phyloP scores from a whole-genome alignment of 2,113 vertebrate genomes.

The Cervus canadensis region DNA sequence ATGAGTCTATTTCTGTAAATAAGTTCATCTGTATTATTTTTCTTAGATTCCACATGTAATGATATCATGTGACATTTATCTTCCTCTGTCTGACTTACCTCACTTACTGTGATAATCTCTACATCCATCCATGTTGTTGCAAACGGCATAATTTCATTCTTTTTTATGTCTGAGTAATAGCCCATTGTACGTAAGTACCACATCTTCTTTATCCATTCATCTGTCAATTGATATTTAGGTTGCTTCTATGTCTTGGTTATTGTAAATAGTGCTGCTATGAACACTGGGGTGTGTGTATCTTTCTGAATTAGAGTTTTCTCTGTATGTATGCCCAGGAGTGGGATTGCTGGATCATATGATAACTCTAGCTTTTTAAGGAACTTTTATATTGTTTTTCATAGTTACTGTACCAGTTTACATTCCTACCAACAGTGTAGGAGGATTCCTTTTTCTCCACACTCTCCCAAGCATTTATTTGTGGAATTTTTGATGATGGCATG shows the following conservation, averaged over 20 bases:
- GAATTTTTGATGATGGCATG: background rate
- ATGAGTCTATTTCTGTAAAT: background rate
- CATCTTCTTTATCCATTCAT: background rate
- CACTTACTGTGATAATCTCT: background rate
- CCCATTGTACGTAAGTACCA: background rate
- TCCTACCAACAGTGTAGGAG: background rate
- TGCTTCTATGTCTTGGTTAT: background rate
- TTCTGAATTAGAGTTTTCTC: background rate
- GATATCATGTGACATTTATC: background rate
- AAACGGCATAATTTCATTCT: background rate
- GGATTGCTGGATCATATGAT: background rate
- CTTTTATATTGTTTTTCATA: background rate
- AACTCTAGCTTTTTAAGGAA: background rate
- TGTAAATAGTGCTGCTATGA: background rate
- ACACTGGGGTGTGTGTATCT: background rate
- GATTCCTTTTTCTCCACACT: background rate
- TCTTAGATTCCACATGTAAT: background rate
- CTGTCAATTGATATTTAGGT: background rate
- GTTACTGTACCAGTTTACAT: background rate
- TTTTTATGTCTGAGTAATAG: background rate
- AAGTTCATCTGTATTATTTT: background rate
- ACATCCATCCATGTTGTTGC: background rate
- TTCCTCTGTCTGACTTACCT: background rate
- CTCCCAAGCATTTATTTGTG: background rate
- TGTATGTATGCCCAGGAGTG: background rate